Evolutionary conservation across 1,140 invertebrate species (phyloP).

Genomic region (Zaprionus camerounensis): DNA sequence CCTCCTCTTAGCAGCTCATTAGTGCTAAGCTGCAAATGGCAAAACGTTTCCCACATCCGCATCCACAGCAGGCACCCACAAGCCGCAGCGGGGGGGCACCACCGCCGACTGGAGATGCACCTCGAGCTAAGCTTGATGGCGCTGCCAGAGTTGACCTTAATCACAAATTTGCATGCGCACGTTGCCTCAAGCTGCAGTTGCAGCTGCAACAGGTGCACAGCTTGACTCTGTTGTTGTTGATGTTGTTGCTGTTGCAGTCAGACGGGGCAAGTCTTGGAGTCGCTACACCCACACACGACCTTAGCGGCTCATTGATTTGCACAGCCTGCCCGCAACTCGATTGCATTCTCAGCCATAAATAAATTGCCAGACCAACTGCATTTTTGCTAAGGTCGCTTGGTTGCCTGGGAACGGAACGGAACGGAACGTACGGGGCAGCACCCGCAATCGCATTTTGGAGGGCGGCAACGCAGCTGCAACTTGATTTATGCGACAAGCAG

Average conservation of each 20-base stretch:
- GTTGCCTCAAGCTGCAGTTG: slow-evolving; percentile 30
- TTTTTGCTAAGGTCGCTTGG: slow-evolving; percentile 73
- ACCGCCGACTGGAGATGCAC: slow-evolving; percentile 29
- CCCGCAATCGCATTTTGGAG: slow-evolving; percentile 61
- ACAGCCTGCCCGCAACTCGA: slow-evolving; percentile 45
- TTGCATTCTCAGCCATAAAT: slow-evolving; percentile 66
- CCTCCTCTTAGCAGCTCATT: slow-evolving; percentile 3
- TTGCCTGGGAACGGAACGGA: slow-evolving; percentile 37
- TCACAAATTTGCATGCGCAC: slow-evolving; percentile 78
- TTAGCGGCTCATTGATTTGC: slow-evolving; percentile 55
- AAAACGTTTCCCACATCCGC: slow-evolving; percentile 11
- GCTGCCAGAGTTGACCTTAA: slow-evolving; percentile 69
- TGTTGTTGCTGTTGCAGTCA: slow-evolving; percentile 3
- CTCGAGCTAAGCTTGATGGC: slow-evolving; percentile 53
- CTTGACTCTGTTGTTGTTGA: slow-evolving; percentile 4
- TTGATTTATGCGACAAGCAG: slow-evolving; percentile 76
- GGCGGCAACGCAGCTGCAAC: slow-evolving; percentile 38
- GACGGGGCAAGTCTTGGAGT: not conserved
- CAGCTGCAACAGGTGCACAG: slow-evolving; percentile 64
- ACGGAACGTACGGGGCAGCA: slow-evolving; percentile 45
- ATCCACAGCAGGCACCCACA: slow-evolving; percentile 40
- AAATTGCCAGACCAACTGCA: slow-evolving; percentile 61
- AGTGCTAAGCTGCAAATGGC: not conserved
- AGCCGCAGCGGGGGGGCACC: slow-evolving; percentile 5
- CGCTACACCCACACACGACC: slow-evolving; percentile 71